A percentile compares a stretch with the other conserved stretches of the same genome.
phyloP scores from a whole-genome alignment of 2,797 vertebrate genomes.

The Brotula barbata region DNA sequence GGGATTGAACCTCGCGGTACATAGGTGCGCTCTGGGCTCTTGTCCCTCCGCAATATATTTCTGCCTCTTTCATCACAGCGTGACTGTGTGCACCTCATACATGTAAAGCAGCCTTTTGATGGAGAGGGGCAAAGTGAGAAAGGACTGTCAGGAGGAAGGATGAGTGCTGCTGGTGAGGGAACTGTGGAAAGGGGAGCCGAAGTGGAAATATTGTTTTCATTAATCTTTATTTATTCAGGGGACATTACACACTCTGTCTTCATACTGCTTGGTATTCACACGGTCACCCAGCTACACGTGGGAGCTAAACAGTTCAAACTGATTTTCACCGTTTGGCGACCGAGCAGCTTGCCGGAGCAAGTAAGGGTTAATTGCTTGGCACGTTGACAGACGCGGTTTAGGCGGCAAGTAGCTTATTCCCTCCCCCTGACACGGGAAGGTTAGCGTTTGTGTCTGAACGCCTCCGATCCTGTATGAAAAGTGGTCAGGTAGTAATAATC shows the following conservation, averaged over 20 bases:
- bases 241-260: conserved; percentile 1
- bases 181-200: conserved; percentile 8
- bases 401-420: conserved; percentile 10
- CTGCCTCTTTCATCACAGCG: conserved; percentile 67
- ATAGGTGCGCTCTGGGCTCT: conserved; percentile 60
- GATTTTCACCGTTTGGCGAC: conserved; percentile 11
- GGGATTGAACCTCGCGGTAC: conserved; percentile 37
- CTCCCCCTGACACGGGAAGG: too few species aligned
- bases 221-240: conserved; percentile 49
- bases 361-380: conserved; percentile 26
- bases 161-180: conserved; percentile 22
- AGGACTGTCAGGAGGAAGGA: conserved; percentile 26
- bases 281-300: conserved; percentile 6
- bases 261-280: conserved; percentile 28
- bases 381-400: conserved; percentile 44
- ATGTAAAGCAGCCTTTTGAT: conserved; percentile 60
- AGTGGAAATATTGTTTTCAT: conserved; percentile 50
- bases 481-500: too few species aligned
- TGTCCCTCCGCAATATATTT: conserved; percentile 61
- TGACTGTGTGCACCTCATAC: conserved; percentile 42
- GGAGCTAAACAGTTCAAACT: neutral
- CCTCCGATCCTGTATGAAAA: too few species aligned
- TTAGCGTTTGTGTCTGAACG: too few species aligned
- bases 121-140: conserved; percentile 15
- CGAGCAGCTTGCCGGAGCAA: conserved; percentile 12